Evolutionary conservation across 2,113 vertebrate species (phyloP), one percentile per base, ranked within the genome.

Genomic region (Pitta sordida): DNA sequence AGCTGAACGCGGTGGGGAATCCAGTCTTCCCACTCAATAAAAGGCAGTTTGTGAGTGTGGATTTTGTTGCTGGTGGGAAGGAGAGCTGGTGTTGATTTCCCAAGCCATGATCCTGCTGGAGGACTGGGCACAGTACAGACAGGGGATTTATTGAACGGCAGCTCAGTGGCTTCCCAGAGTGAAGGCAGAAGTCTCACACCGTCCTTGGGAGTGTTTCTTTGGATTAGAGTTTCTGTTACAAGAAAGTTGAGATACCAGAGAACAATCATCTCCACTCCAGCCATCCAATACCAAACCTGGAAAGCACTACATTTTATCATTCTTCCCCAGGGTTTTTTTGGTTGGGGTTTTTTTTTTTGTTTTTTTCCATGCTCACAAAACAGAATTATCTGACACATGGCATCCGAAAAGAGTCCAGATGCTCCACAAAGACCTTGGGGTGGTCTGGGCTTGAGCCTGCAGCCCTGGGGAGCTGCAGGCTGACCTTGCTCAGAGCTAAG

Each of bases 201-300:
- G 55, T 90, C 29, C 46, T 75, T 37, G 43, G 64, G 81, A 82
- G 78, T 64, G 90, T 78, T 82, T 56, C 43, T 82, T 67, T 95
- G 86, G 73, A 71, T 91, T 92, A 86, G 77, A 51, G 27, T 75
- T 95, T 91, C 81, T 94, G 91, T 91, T 89, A 82, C 19, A 39
- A 76, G 64, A 48, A 74, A 79, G 60, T 81, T 55, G 89, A 92
- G 89, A 67, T 86, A 86, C 36, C 36, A 27, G 69, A 34, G 69
- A 84, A 51, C 68, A 93, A 81, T 77, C 23, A 0, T 34, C 76
- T 32, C n/a, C 1, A 1, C 36, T 95, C 55, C 56, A 94, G 81
- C 37, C 81, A 81, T 73, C 64, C 70, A 86, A 78, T 36, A 84
- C 36, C n/a, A 86, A 74, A 89, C 77, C 69, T 86, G 79, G 44